Base-by-base conservation (phyloP, 2,113 vertebrate species). In the Dromaius novaehollandiae region DNA sequence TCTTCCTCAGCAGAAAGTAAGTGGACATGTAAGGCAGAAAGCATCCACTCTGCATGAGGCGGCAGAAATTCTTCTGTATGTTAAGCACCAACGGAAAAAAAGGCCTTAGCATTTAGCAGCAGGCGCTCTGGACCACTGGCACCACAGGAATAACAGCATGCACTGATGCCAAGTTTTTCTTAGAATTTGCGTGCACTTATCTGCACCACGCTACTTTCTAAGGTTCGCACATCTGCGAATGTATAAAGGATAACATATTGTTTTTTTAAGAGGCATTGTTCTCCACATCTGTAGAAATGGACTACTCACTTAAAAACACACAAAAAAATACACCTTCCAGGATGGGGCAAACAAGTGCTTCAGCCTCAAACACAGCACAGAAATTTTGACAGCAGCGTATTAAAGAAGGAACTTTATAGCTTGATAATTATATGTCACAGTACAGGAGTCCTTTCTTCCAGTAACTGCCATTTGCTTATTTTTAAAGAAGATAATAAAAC, bases 401-500 rank as follows among this genome's bases (percentile, higher is more conserved):
- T 94, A 88, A 94, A 77, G 30, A 86, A 28, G 38, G 22, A 53
- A 80, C 63, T 44, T 87, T 60, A 88, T 24, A 53, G 74, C 25
- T 36, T 51, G 46, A 44, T 53, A 91, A 93, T 85, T 83, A 44
- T 16, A 53, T 36, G 26, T 61, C 76, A 89, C 56, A 82, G 88
- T 44, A 64, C 20, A 90, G 24, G 12, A 86, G 68, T n/a, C 56
- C 13, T 79, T 92, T 95, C 40, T 91, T 91, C 63, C 56, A 91
- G 46, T 65, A 95, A 56, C 30, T 90, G 38, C 38, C 85, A 95
- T 94, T 95, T 91, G 73, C 77, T 95, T 87, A 90, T 74, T 88
- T 96, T 95, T 90, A 70, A 95, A 86, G 79, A 93, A 30, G 46
- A 90, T 53, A 96, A 91, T 89, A 83, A 88, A 89, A 96, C 36